These are phyloP conservation scores for Leptinotarsa rubiginosa DNA, from an alignment of 2,888 invertebrate species.

Conservation along the genomic window DNA sequence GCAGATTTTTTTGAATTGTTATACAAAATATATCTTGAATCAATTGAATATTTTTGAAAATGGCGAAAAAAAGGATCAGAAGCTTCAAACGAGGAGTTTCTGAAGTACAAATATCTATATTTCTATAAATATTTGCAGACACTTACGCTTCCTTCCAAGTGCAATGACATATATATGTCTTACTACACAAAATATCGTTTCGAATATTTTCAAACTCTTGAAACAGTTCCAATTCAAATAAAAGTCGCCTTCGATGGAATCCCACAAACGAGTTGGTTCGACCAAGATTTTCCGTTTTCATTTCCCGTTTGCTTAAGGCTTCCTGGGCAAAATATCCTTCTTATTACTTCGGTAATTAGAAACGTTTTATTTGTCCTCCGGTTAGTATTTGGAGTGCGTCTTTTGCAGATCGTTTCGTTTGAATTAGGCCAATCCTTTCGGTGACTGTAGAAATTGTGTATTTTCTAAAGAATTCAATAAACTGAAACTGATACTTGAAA, in stretches of 20 bases:
- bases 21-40: too few relatives aligned
- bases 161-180: neutral
- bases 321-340: constrained; percentile 10
- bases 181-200: neutral
- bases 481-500: too few relatives aligned
- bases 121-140: too few relatives aligned
- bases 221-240: neutral
- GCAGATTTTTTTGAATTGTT: too few relatives aligned
- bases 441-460: too few relatives aligned
- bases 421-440: neutral
- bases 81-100: too few relatives aligned
- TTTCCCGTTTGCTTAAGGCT: constrained; percentile 23
- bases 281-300: constrained; percentile 9
- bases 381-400: neutral
- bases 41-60: too few relatives aligned
- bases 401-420: neutral
- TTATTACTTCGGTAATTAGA: constrained; percentile 25
- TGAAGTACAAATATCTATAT: too few relatives aligned
- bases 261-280: neutral
- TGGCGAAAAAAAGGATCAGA: too few relatives aligned
- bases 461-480: too few relatives aligned
- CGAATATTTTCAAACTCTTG: too few relatives aligned
- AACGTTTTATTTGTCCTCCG: constrained; percentile 11
- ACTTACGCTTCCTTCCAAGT: too few relatives aligned
- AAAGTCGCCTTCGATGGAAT: neutral